Percentiles rank a stretch among this genome's conserved stretches.
phyloP scores from a whole-genome alignment of 2,888 invertebrate genomes.

The Lasius platythorax region DNA sequence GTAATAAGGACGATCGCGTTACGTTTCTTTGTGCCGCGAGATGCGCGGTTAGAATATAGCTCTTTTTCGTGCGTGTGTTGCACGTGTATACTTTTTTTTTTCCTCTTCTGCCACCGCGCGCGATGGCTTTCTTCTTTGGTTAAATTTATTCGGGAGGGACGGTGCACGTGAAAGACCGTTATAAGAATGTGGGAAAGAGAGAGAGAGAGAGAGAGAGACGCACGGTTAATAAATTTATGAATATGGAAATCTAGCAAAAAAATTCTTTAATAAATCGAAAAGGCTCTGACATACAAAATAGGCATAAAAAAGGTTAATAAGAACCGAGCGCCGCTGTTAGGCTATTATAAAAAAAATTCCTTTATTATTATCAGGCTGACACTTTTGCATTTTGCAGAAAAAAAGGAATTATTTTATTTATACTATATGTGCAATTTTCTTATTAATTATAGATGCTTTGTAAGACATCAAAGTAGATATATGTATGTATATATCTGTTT shows the following conservation, averaged over 20 bases:
- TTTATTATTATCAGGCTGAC: not conserved
- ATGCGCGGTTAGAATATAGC: not conserved
- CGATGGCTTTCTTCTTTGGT: not conserved
- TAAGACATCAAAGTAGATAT: not conserved
- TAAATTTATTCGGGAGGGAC: slow-evolving; percentile 36
- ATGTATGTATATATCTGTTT: too few relatives aligned
- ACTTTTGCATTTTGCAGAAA: not conserved
- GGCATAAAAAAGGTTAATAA: too few relatives aligned
- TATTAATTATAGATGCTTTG: not conserved
- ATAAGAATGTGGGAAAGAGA: slow-evolving; percentile 18
- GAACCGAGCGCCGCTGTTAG: too few relatives aligned
- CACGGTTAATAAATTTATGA: not conserved
- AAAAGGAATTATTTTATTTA: not conserved
- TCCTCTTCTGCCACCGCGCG: not conserved
- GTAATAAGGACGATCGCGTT: slow-evolving; percentile 54
- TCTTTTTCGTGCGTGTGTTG: not conserved
- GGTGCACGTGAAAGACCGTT: not conserved
- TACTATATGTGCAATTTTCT: not conserved
- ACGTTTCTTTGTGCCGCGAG: slow-evolving; percentile 26
- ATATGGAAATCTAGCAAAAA: not conserved
- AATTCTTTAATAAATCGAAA: too few relatives aligned
- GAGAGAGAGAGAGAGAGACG: not conserved
- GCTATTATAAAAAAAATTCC: not conserved
- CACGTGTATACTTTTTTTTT: slow-evolving; percentile 33
- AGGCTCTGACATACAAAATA: too few relatives aligned